A percentile compares a stretch with the other conserved stretches of the same genome.
Conservation (phyloP, 2,888 invertebrate genomes). For the Seira sanloemensis region DNA sequence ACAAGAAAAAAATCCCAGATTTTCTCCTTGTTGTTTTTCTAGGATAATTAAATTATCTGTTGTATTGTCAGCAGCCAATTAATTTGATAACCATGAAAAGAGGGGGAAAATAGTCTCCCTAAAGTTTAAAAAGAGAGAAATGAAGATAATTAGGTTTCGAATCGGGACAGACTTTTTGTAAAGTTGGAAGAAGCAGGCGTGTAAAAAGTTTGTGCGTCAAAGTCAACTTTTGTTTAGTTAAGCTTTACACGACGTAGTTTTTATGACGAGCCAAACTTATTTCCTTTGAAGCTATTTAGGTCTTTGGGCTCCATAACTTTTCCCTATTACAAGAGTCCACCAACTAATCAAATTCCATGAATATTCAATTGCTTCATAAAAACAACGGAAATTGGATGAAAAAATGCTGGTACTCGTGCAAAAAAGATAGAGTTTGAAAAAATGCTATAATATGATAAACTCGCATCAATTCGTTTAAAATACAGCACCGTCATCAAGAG, state of each 20-base stretch:
- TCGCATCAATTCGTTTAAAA: slow-evolving; percentile 12
- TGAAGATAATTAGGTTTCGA: slow-evolving; percentile 8
- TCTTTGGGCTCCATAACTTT: slow-evolving; percentile 33
- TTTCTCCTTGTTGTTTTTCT: slow-evolving; percentile 5
- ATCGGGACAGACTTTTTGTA: neutral
- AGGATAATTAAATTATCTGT: slow-evolving; percentile 21
- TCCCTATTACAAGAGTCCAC: neutral
- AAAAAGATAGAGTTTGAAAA: neutral
- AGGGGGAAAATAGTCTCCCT: slow-evolving; percentile 6
- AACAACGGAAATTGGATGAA: neutral
- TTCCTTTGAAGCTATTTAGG: slow-evolving; percentile 34
- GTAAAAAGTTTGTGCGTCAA: neutral
- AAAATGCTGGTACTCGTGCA: neutral
- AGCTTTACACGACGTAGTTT: neutral
- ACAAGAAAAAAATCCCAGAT: slow-evolving; percentile 1
- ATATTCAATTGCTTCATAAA: slow-evolving; percentile 4
- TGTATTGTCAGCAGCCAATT: slow-evolving; percentile 45
- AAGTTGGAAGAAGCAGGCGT: neutral
- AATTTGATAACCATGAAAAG: slow-evolving; percentile 23
- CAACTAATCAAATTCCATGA: slow-evolving; percentile 7
- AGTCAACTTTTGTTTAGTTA: slow-evolving; percentile 4
- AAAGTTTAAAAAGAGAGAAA: neutral
- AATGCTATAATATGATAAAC: neutral
- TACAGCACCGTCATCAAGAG: slow-evolving; percentile 5
- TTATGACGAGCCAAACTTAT: neutral